Base-by-base conservation (phyloP, 2,888 invertebrate genomes). In the Xestoiulus laeticollis region DNA sequence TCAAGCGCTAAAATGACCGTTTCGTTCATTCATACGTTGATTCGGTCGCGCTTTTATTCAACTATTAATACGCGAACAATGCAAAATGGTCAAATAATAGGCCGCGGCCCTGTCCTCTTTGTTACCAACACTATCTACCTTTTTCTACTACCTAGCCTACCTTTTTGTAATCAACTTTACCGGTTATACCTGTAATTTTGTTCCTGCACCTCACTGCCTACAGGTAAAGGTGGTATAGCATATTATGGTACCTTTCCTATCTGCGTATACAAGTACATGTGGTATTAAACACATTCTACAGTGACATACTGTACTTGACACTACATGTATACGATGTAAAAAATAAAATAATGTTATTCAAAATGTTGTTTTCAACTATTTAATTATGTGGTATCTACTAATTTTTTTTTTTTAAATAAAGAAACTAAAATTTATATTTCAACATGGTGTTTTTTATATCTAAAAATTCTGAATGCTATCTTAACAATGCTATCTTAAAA, bases 1-100 rank as follows among this genome's bases (percentile, higher is more conserved):
- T 68, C 68, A 68, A 68, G 68, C 68, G 68, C 6, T 22, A 68
- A 68, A 68, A 68, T 68, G 68, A 68, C 68, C 26, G 26, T 68
- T 68, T 26, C 26, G 26, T 26, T 26, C 68, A 68, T 68, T 68
- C 68, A 68, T 68, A 6, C 59, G 38, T 38, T 68, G 38, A 3
- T 26, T 68, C 26, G n/a, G 68, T 68, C 26, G 12, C 68, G 68
- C 68, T n/a, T 68, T 8, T 53, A 19, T 53, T n/a, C n/a, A 19
- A n/a, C 53, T n/a, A 1, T 10, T 59, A 59, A 59, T 59, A n/a
- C 22, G n/a, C n/a, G 8, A 68, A 68, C 68, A 68, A 68, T 26
- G 1, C 26, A 68, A 68, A 68, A 8, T 68, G 10, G 26, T 1
- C 68, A 26, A 68, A 68, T 68, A 26, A 68, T 68, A 26, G 68